phyloP scores from a whole-genome alignment of 1,140 invertebrate genomes.

The Bombus sibiricus region DNA sequence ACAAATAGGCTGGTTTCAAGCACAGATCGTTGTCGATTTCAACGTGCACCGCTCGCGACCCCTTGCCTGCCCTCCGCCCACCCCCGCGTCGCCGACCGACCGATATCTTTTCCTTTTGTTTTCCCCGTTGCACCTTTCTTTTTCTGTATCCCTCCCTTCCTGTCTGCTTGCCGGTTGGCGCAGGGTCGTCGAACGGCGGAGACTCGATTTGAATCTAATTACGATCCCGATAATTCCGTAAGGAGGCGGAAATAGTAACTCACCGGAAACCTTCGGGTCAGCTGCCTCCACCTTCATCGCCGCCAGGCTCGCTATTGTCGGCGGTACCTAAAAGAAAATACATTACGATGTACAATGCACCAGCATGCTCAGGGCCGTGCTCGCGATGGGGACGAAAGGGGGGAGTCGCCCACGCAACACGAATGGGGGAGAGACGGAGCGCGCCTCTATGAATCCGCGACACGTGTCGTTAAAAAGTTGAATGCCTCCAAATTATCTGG shows the following conservation, averaged over 20 bases:
- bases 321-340: slow-evolving; percentile 78
- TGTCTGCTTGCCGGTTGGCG: slow-evolving; percentile 13
- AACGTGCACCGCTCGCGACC: not conserved
- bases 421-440: not conserved
- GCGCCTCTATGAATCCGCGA: slow-evolving; percentile 19
- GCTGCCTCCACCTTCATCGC: slow-evolving; percentile 81
- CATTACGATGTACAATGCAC: slow-evolving; percentile 74
- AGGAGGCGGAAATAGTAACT: slow-evolving; percentile 78
- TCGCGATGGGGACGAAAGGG: slow-evolving; percentile 45
- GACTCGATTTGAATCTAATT: slow-evolving; percentile 74
- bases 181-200: slow-evolving; percentile 69
- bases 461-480: slow-evolving; percentile 44
- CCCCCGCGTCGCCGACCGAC: not conserved
- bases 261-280: slow-evolving; percentile 82
- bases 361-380: slow-evolving; percentile 66
- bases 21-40: slow-evolving; percentile 47
- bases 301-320: slow-evolving; percentile 80
- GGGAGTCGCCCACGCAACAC: slow-evolving; percentile 51
- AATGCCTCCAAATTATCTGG: slow-evolving; percentile 39
- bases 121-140: slow-evolving; percentile 4
- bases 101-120: not conserved
- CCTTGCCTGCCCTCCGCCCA: not conserved
- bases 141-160: slow-evolving; percentile 21
- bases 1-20: slow-evolving; percentile 39
- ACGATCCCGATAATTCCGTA: slow-evolving; percentile 73